These are phyloP conservation scores for Ornithorhynchus anatinus DNA, from an alignment of 2,113 vertebrate genomes.

Conservation along the genomic window DNA sequence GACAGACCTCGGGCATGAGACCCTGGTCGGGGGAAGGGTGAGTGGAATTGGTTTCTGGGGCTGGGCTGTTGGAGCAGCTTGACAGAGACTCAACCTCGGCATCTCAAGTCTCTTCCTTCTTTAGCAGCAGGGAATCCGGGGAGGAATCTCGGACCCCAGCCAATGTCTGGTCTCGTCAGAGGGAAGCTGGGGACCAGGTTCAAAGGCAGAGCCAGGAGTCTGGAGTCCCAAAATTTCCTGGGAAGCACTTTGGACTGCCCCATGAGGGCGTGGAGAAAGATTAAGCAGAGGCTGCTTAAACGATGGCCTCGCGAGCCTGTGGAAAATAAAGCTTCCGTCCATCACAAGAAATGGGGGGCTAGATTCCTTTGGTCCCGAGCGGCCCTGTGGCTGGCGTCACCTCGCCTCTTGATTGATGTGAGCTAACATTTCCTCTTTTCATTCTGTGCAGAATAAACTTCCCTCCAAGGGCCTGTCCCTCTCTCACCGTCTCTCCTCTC, in stretches of 20 bases:
- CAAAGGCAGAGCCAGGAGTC: no score
- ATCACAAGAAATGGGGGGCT: neutral
- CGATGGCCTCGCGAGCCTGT: slow-evolving; percentile 8
- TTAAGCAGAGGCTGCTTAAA: neutral
- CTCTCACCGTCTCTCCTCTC: slow-evolving; percentile 65
- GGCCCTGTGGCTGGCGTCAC: neutral
- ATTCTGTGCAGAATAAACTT: slow-evolving; percentile 73
- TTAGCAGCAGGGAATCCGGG: no score
- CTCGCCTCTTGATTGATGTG: slow-evolving; percentile 14
- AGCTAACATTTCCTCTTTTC: slow-evolving; percentile 64
- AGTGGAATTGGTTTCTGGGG: no score
- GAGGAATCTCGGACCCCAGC: no score
- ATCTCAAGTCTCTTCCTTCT: no score
- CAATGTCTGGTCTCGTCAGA: no score
- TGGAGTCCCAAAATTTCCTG: no score
- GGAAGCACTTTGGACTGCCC: neutral
- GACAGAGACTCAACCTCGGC: no score
- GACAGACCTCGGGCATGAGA: no score
- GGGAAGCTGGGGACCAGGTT: no score
- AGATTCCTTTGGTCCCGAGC: neutral
- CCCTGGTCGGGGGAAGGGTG: no score
- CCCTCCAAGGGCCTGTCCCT: slow-evolving; percentile 68
- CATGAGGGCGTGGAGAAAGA: neutral
- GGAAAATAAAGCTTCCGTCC: neutral
- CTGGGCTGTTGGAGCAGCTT: no score